Percentiles rank a stretch among this genome's conserved stretches.
phyloP scores from a whole-genome alignment of 1,140 invertebrate genomes.

The Lepidotrigona ventralis region DNA sequence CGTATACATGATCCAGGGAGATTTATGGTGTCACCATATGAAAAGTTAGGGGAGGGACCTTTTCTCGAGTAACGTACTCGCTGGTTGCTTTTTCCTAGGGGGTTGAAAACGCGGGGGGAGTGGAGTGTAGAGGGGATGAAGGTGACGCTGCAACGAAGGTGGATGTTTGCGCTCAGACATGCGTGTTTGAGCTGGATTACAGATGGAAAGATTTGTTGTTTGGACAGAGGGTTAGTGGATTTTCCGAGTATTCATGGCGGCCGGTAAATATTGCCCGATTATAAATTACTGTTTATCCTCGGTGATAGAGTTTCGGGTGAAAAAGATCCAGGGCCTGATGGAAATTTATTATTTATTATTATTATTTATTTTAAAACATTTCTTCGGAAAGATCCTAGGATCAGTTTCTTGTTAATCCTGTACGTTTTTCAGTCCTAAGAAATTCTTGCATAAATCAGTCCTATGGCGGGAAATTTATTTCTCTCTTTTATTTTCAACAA shows the following conservation, averaged over 20 bases:
- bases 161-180: background rate
- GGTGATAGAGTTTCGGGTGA: background rate
- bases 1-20: conserved; percentile 11
- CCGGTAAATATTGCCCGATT: background rate
- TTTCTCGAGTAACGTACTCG: background rate
- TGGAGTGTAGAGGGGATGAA: background rate
- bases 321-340: background rate
- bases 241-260: background rate
- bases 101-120: no score
- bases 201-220: background rate
- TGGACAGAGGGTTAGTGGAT: background rate
- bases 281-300: conserved; percentile 1
- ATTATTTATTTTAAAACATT: background rate
- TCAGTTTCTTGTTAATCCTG: background rate
- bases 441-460: background rate
- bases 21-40: conserved; percentile 15
- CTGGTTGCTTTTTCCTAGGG: background rate
- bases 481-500: background rate
- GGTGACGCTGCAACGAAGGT: background rate
- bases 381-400: background rate
- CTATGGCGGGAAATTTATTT: fast-evolving
- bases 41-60: conserved; percentile 14
- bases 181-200: background rate
- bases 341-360: background rate
- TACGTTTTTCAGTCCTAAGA: background rate